These are phyloP conservation scores for Mesorhabditis belari DNA, from an alignment of 2,888 invertebrate species.

Conservation along the genomic window DNA sequence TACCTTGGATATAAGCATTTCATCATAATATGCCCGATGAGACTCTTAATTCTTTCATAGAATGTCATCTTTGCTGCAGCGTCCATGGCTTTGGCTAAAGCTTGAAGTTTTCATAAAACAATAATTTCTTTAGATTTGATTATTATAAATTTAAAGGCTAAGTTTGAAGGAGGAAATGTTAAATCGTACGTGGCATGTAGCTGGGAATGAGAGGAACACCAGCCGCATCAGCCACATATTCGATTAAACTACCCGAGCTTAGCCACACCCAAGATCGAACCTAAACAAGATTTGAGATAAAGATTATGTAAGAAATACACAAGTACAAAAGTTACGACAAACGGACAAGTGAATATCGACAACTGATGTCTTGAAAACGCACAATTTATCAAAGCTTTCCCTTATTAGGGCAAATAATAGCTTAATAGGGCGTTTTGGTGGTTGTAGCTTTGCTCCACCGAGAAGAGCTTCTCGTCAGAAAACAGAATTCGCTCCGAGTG, in stretches of 20 bases:
- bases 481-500: too few relatives aligned
- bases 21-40: conserved; percentile 28
- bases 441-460: too few relatives aligned
- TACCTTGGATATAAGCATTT: conserved; percentile 6
- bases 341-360: too few relatives aligned
- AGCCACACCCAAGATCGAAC: conserved; percentile 46
- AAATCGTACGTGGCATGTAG: conserved; percentile 26
- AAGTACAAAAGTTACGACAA: not conserved
- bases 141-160: too few relatives aligned
- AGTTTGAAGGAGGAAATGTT: too few relatives aligned
- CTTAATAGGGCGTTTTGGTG: too few relatives aligned
- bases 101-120: not conserved
- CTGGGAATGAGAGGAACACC: conserved; percentile 39
- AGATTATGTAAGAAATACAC: not conserved
- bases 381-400: too few relatives aligned
- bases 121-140: too few relatives aligned
- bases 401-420: too few relatives aligned
- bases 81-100: conserved; percentile 34
- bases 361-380: too few relatives aligned
- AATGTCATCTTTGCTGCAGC: conserved; percentile 33
- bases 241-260: conserved; percentile 35
- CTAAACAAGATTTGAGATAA: too few relatives aligned
- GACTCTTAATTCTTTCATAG: conserved; percentile 26
- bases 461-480: too few relatives aligned
- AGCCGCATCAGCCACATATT: conserved; percentile 25